phyloP scores from a whole-genome alignment of 2,888 invertebrate species.

The Synanthedon formicaeformis region DNA sequence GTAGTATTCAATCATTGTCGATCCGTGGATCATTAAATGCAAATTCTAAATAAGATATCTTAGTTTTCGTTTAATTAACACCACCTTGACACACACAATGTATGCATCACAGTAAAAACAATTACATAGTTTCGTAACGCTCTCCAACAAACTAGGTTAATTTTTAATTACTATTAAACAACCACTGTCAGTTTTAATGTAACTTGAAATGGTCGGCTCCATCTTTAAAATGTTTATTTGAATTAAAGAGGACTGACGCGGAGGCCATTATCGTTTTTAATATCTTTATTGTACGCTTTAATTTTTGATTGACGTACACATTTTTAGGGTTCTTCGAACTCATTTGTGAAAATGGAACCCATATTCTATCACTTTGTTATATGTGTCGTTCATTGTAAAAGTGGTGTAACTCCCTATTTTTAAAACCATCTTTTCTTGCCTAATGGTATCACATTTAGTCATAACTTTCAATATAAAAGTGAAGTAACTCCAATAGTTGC shows the following conservation, averaged over 20 bases:
- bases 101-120: neutral
- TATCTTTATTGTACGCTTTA: neutral
- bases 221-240: neutral
- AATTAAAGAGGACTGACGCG: neutral
- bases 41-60: too few relatives aligned
- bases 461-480: too few relatives aligned
- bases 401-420: too few relatives aligned
- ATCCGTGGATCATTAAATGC: too few relatives aligned
- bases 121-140: conserved; percentile 4
- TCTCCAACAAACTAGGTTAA: conserved; percentile 41
- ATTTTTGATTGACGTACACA: neutral
- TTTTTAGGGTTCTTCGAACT: neutral
- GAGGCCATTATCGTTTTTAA: neutral
- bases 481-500: too few relatives aligned
- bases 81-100: neutral
- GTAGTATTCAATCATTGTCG: too few relatives aligned
- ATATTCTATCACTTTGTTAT: conserved; percentile 3
- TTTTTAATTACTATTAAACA: conserved; percentile 48
- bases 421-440: too few relatives aligned
- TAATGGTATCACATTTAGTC: too few relatives aligned
- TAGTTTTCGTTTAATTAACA: neutral
- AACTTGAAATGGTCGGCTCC: conserved; percentile 21
- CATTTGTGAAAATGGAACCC: conserved; percentile 5
- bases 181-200: conserved; percentile 37
- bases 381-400: too few relatives aligned